phyloP scores from a whole-genome alignment of 1,140 invertebrate species.

The Rhyacophila brunnea region DNA sequence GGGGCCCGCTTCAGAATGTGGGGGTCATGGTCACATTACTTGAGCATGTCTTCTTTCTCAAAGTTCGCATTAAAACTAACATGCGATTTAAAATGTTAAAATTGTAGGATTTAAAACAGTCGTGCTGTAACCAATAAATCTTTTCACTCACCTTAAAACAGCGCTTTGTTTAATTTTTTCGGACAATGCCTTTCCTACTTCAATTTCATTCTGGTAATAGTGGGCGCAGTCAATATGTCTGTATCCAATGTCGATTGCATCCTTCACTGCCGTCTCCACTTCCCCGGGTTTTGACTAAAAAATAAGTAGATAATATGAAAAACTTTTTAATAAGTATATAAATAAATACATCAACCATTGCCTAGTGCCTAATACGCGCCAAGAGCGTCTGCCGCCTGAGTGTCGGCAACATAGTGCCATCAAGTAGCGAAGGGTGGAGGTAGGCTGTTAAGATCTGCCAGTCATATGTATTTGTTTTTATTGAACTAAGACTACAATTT shows the following conservation, averaged over 20 bases:
- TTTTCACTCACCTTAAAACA: slow-evolving; percentile 56
- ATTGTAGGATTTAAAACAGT: no score
- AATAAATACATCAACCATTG: background rate
- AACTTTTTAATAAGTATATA: background rate
- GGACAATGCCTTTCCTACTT: slow-evolving; percentile 74
- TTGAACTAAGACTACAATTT: no score
- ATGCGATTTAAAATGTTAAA: no score
- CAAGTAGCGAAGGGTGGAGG: no score
- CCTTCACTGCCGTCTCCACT: slow-evolving; percentile 66
- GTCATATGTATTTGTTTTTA: no score
- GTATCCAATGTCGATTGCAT: slow-evolving; percentile 82
- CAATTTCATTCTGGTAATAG: slow-evolving; percentile 79
- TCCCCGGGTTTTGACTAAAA: slow-evolving; percentile 66
- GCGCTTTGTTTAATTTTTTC: slow-evolving; percentile 68
- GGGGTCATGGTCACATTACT: no score
- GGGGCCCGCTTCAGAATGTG: no score
- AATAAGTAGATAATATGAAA: background rate
- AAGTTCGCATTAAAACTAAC: no score
- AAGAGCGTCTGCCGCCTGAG: no score
- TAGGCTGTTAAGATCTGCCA: no score
- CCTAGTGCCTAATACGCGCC: background rate
- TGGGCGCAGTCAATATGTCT: slow-evolving; percentile 84
- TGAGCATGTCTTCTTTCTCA: no score
- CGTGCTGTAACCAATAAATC: background rate
- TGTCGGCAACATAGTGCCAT: no score